phyloP scores from a whole-genome alignment of 2,888 invertebrate genomes.

The Nephrotoma flavescens region DNA sequence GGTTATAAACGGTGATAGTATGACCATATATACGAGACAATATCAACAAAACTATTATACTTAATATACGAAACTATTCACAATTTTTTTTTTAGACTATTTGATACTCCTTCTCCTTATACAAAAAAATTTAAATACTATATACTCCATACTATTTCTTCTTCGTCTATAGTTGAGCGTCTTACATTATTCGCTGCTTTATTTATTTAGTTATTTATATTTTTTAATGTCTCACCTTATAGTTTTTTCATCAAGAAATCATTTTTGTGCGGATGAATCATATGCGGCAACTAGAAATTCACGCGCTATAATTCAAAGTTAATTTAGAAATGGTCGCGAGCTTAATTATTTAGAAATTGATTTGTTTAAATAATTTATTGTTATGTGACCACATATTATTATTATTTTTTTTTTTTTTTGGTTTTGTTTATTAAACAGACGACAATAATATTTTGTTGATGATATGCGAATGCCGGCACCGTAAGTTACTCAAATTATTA shows the following conservation, averaged over 20 bases:
- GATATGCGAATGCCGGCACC: not conserved
- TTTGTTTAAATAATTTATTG: not conserved
- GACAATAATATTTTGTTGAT: not conserved
- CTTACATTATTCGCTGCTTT: not conserved
- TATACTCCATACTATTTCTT: not conserved
- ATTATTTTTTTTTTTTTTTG: too few species aligned
- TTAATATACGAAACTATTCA: too few species aligned
- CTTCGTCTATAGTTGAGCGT: not conserved
- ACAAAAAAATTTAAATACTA: not conserved
- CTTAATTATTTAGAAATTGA: not conserved
- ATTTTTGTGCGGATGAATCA: not conserved
- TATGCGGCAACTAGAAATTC: not conserved
- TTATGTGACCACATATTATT: not conserved
- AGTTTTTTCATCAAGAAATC: not conserved
- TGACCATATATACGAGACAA: not conserved
- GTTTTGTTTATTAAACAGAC: not conserved
- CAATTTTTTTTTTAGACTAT: not conserved
- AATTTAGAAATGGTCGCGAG: not conserved
- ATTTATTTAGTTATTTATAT: not conserved
- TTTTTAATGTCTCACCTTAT: not conserved
- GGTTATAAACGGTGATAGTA: not conserved
- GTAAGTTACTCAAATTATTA: not conserved
- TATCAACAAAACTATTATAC: not conserved
- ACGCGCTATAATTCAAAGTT: not conserved
- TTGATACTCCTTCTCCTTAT: not conserved